Evolutionary conservation across 2,888 invertebrate species (phyloP).

Genomic region (Nowickia ferox): DNA sequence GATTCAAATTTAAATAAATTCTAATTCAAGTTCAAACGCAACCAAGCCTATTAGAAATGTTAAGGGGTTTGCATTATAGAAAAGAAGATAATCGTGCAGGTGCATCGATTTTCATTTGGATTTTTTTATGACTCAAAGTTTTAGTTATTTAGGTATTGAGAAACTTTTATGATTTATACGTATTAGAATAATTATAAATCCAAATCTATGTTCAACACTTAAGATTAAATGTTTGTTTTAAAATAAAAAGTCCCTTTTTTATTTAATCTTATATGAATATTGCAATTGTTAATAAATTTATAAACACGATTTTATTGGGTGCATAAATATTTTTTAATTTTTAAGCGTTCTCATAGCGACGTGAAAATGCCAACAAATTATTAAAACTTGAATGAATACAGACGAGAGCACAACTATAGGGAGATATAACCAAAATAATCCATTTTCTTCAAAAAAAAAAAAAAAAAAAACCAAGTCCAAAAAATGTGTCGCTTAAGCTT

Average conservation of each 20-base stretch:
- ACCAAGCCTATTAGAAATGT: neutral
- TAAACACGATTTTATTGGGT: neutral
- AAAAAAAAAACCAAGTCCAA: neutral
- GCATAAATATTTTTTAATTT: neutral
- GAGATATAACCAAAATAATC: neutral
- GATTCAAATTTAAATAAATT: neutral
- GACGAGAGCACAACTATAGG: neutral
- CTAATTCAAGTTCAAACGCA: slow-evolving; percentile 1
- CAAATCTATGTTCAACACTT: no score
- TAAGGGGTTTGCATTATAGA: neutral
- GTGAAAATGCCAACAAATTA: no score
- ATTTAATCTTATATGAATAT: neutral
- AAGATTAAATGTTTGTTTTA: neutral
- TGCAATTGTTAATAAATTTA: slow-evolving; percentile 11
- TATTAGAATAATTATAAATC: neutral
- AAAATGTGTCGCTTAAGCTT: no score
- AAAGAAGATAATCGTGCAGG: neutral
- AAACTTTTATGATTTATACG: neutral
- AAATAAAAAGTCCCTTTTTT: neutral
- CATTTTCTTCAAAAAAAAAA: no score
- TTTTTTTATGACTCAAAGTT: neutral
- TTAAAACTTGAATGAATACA: neutral
- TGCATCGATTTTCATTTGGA: neutral
- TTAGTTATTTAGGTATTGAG: neutral
- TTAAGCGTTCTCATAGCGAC: neutral